Base-by-base conservation (phyloP, 2,797 vertebrate species). In the Spinibarbus caldwelli region DNA sequence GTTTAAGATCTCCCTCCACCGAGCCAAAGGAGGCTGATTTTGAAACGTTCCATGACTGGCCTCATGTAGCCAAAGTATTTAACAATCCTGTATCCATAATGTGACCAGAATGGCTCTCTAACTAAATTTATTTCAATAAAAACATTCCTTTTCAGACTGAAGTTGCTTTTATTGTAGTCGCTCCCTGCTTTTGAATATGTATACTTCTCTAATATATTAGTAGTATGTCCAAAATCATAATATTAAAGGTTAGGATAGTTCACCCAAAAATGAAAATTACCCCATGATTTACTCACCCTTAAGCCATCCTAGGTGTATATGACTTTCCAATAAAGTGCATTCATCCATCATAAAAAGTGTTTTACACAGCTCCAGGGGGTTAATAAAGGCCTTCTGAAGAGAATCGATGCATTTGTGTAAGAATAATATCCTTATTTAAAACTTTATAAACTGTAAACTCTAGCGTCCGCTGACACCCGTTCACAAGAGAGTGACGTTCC, bases 1-100 rank as follows among this genome's bases (percentile, higher is more conserved):
- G 57, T 90, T 87, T 9, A 5, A 41, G 34, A 90, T 94, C 86
- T 89, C 87, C 89, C 90, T 91, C 45, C 64, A 62, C 36, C 71
- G 77, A 87, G 88, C 86, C 80, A 77, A 90, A 88, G 64, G 87
- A n/a, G 38, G 86, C 67, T 85, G 64, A 90, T 90, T 90, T 57
- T 90, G 38, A 52, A 66, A 12, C 43, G 66, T 87, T 59, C 64
- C 67, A 90, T 72, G 38, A 88, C n/a, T 87, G 83, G 11, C 52
- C 72, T 81, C 47, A 43, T 43, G 26, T 84, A 49, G 79, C 78
- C n/a, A 38, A 36, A 83, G 67, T 89, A 36, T 68, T 85, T 54
- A 31, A 78, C 43, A 79, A 38, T 49, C 80, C 41, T 72, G 45
- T 66, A 77, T 68, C 76, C 41, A 19, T 66, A 77, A 83, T 86